A percentile compares a stretch with the other conserved stretches of the same genome.
Conservation (phyloP, 2,113 vertebrate genomes). For the Chaetodon auriga region DNA sequence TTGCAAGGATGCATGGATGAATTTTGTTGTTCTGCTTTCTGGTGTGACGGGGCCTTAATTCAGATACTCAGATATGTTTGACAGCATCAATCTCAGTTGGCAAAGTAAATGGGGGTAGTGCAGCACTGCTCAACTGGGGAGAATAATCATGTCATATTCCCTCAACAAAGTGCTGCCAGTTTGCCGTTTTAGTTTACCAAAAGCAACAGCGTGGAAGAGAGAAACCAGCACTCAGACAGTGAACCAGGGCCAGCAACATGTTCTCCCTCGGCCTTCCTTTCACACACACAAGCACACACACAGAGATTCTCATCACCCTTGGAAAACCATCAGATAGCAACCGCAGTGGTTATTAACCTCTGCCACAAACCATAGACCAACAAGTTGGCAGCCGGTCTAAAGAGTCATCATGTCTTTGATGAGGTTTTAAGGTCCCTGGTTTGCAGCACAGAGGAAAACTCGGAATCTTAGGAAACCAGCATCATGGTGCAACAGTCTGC, state of each 20-base stretch:
- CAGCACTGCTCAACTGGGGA: not conserved
- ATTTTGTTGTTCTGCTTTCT: not conserved
- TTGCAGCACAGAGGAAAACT: constrained; percentile 33
- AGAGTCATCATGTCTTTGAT: constrained; percentile 48
- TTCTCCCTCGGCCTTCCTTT: constrained; percentile 7
- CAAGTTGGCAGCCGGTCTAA: constrained; percentile 52
- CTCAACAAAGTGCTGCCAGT: constrained; percentile 1
- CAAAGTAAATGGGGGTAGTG: not conserved
- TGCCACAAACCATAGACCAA: constrained; percentile 56
- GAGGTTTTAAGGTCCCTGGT: constrained; percentile 58
- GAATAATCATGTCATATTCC: constrained; percentile 12
- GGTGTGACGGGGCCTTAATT: not conserved
- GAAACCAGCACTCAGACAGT: constrained; percentile 11
- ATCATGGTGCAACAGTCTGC: not conserved
- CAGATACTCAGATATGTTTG: not conserved
- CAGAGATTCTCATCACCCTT: constrained; percentile 33
- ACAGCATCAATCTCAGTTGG: not conserved
- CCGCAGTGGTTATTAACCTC: constrained; percentile 63
- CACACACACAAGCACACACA: constrained; percentile 16
- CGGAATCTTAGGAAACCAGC: not conserved
- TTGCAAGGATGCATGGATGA: not conserved
- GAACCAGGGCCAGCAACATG: constrained; percentile 12
- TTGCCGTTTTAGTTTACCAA: constrained; percentile 4
- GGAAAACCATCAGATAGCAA: constrained; percentile 52
- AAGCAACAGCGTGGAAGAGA: constrained; percentile 7